A percentile compares a stretch with the other conserved stretches of the same genome.
These are phyloP conservation scores for Harpalus rubripes DNA, from an alignment of 2,888 invertebrate species.

Conservation along the genomic window DNA sequence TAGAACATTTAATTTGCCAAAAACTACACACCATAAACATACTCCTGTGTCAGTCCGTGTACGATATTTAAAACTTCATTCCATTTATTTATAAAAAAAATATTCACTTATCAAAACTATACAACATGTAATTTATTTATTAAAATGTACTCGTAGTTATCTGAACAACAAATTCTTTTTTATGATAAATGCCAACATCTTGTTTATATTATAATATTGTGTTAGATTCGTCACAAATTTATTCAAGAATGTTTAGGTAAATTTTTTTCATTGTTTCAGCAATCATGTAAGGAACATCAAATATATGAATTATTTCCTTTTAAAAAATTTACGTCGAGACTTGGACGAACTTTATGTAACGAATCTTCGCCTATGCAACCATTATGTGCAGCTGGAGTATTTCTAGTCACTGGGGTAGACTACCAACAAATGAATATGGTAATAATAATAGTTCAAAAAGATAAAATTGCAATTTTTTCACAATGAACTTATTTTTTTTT, in stretches of 20 bases:
- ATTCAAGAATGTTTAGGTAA: background rate
- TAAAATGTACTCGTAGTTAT: background rate
- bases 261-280: conserved; percentile 68
- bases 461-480: too few species aligned
- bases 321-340: conserved; percentile 71
- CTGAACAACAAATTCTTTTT: conserved; percentile 8
- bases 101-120: background rate
- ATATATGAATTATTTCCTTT: conserved; percentile 75
- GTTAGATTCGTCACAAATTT: background rate
- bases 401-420: conserved; percentile 81
- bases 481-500: too few species aligned
- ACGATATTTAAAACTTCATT: too few species aligned
- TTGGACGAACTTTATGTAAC: conserved; percentile 76
- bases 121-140: background rate
- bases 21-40: too few species aligned
- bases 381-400: conserved; percentile 81
- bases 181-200: background rate
- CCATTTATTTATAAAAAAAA: background rate
- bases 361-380: conserved; percentile 76
- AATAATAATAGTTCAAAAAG: conserved; percentile 66
- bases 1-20: too few species aligned
- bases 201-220: background rate
- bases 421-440: conserved; percentile 81
- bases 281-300: conserved; percentile 70
- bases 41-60: too few species aligned